Conservation (phyloP, 2,888 invertebrate genomes). For the Plagodis pulveraria region DNA sequence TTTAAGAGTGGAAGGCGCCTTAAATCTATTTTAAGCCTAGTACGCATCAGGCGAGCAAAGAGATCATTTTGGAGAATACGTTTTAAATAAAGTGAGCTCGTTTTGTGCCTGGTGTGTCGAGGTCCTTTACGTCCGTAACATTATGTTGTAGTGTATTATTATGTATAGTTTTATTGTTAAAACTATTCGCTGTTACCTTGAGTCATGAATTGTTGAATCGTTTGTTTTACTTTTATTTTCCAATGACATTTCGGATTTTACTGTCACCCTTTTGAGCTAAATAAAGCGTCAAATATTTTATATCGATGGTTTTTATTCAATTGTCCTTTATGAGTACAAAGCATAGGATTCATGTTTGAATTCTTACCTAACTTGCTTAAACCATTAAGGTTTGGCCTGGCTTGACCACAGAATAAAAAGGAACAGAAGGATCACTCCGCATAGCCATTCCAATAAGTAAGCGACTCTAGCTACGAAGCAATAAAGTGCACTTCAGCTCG, state of each 20-base stretch:
- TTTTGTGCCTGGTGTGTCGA: conserved; percentile 18
- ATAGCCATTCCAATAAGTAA: too few species aligned
- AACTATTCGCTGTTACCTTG: conserved; percentile 82
- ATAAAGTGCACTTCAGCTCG: too few species aligned
- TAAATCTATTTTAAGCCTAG: conserved; percentile 15
- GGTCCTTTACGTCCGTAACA: conserved; percentile 41
- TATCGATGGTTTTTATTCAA: conserved; percentile 67
- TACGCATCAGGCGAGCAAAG: conserved; percentile 7
- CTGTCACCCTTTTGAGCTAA: conserved; percentile 79
- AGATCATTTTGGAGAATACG: not conserved
- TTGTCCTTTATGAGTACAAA: conserved; percentile 9
- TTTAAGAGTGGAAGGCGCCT: conserved; percentile 25
- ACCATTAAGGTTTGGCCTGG: too few species aligned
- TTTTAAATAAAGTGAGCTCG: not conserved
- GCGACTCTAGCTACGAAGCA: too few species aligned
- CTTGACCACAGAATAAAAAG: too few species aligned
- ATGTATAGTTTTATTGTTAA: conserved; percentile 81
- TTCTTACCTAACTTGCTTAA: not conserved
- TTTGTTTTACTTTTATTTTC: conserved; percentile 82
- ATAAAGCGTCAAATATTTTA: conserved; percentile 83
- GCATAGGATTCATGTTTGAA: conserved; percentile 1
- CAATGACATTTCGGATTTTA: conserved; percentile 81
- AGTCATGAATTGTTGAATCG: conserved; percentile 84
- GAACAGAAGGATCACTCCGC: too few species aligned
- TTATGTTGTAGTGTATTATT: conserved; percentile 77